Conservation (phyloP, 2,888 invertebrate genomes). For the Ceratothoa steindachneri region DNA sequence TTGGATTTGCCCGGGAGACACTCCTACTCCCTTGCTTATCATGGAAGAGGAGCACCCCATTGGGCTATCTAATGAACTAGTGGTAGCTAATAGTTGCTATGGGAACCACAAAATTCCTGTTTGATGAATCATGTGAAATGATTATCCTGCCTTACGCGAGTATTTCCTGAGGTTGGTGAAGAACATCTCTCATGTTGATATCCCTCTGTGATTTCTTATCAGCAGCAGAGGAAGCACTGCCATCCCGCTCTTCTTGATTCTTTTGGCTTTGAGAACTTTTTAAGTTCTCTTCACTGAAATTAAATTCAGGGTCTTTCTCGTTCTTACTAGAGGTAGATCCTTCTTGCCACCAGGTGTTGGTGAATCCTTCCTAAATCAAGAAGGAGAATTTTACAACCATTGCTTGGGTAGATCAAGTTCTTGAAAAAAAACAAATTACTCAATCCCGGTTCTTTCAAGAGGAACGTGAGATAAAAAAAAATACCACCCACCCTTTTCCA, state of each 20-base stretch:
- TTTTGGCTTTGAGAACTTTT: neutral
- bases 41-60: no score
- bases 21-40: no score
- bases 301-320: slow-evolving; percentile 30
- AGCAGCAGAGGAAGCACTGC: neutral
- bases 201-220: slow-evolving; percentile 13
- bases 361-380: slow-evolving; percentile 40
- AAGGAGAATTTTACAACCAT: no score
- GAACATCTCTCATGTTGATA: slow-evolving; percentile 48
- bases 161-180: slow-evolving; percentile 58
- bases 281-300: slow-evolving; percentile 9
- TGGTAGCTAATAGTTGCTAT: no score
- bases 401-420: no score
- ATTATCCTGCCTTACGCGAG: slow-evolving; percentile 56
- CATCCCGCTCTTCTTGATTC: neutral
- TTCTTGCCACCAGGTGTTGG: slow-evolving; percentile 34
- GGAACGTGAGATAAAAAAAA: neutral
- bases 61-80: no score
- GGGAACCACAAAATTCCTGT: neutral
- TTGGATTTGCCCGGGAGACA: no score
- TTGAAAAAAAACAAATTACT: no score
- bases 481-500: neutral
- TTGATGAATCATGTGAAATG: neutral
- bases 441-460: no score
- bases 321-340: slow-evolving; percentile 14